Percentiles rank a stretch among this genome's conserved stretches.
These are phyloP conservation scores for Sebastes oblongus DNA, from an alignment of 2,797 vertebrate genomes.

Conservation along the genomic window DNA sequence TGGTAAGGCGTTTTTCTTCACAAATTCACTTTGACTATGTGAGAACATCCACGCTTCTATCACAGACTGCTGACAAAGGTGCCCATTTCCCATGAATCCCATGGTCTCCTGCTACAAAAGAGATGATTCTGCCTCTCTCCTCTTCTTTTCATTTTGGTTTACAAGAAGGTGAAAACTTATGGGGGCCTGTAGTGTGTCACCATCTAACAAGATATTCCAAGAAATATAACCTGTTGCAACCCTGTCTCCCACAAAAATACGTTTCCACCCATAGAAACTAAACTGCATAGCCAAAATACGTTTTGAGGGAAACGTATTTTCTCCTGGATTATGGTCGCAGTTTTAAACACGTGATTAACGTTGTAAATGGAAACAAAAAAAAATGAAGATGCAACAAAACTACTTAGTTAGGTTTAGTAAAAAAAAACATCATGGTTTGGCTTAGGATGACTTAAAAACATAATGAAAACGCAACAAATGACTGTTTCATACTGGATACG, in stretches of 20 bases:
- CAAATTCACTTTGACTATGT: constrained; percentile 23
- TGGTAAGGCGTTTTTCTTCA: neutral
- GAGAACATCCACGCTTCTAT: neutral
- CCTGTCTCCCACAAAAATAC: no score
- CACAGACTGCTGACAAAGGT: constrained; percentile 52
- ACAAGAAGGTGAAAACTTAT: constrained; percentile 2
- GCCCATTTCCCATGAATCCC: constrained; percentile 4
- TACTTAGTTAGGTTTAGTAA: no score
- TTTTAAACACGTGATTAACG: no score
- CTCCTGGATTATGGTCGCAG: no score
- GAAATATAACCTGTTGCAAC: neutral
- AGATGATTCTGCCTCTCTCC: neutral
- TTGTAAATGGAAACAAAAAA: no score
- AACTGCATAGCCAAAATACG: no score
- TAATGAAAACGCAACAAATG: rapidly evolving
- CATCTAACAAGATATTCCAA: neutral
- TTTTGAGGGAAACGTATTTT: no score
- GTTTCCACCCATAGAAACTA: no score
- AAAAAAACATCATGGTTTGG: no score
- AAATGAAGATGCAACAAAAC: rapidly evolving
- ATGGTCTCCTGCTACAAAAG: neutral
- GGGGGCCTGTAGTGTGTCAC: neutral
- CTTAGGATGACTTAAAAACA: no score
- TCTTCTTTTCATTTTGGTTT: neutral
- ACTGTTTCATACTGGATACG: no score